A percentile compares a stretch with the other conserved stretches of the same genome.
Evolutionary conservation across 1,140 invertebrate genomes (phyloP).

Genomic region (Dryas iulia): DNA sequence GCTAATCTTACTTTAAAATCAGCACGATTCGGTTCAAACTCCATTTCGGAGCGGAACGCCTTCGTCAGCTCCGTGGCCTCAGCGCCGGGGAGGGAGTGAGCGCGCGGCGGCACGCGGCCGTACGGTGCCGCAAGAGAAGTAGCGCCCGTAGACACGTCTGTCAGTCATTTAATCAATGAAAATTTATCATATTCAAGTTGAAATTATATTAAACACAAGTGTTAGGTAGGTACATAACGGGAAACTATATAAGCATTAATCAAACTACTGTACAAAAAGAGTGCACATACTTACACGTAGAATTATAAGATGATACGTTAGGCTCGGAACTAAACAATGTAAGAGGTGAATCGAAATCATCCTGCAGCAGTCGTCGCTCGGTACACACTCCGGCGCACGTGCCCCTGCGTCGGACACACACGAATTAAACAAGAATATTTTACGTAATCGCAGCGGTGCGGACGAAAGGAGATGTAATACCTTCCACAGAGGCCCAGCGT

Average conservation of each 20-base stretch:
- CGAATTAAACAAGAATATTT: no score
- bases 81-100: not conserved
- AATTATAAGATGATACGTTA: not conserved
- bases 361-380: not conserved
- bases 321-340: not conserved
- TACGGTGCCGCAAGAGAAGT: not conserved
- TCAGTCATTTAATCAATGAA: not conserved
- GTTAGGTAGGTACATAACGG: no score
- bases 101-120: not conserved
- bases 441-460: no score
- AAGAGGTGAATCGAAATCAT: not conserved
- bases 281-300: not conserved
- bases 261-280: not conserved
- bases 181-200: no score
- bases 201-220: no score
- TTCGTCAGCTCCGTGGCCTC: not conserved
- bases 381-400: conserved; percentile 6
- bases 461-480: conserved; percentile 19
- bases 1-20: conserved; percentile 48
- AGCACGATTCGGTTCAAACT: conserved; percentile 52
- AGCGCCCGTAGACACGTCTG: not conserved
- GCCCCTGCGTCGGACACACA: not conserved
- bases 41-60: not conserved
- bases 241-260: no score
- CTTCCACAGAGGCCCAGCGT: conserved; percentile 45